Evolutionary conservation across 2,113 vertebrate genomes (phyloP), one percentile per base, ranked within the genome.

Genomic region (Eurypyga helias): DNA sequence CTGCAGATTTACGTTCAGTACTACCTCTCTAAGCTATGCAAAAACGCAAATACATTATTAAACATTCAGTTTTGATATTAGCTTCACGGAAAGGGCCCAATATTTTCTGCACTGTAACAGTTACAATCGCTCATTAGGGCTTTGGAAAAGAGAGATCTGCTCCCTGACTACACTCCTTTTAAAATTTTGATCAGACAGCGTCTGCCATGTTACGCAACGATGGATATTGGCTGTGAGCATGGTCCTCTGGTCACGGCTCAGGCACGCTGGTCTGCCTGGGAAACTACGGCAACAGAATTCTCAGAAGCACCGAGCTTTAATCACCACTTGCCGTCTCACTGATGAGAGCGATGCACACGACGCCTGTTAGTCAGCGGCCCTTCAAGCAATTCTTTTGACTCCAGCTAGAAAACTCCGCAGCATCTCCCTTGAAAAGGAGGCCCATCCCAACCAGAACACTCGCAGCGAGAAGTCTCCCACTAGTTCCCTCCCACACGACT

Each of bases 11-110:
- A 84, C 45, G 83, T 76, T 79, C 76, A 87, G 65, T 29, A 79
- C 94, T 75, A 79, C 4, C 49, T 94, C 87, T 87, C 87, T 86
- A 83, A 87, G 58, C 43, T 33, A 23, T 16, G 43, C 34, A 91
- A 89, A 93, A 83, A 77, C 83, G 51, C 55, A 96, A 96, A 94
- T 29, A 48, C 15, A 7, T 87, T 57, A 94, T 95, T 91, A 87
- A 96, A 91, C 72, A 93, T 83, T 95, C 80, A 60, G 48, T 51
- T 91, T 72, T 92, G 65, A 88, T 71, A 73, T 84, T 62, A 87
- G 28, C 77, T 84, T 65, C 70, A 34, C 33, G 69, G 92, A 91
- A 90, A 88, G 41, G 29, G n/a, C 38, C 79, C 57, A 76, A 75
- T 89, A 91, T 89, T 96, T 95, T 79, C 72, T 72, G 83, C 67